A percentile compares a stretch with the other conserved stretches of the same genome.
These are phyloP conservation scores for Mesorhabditis belari DNA, from an alignment of 2,888 invertebrate species.

Conservation along the genomic window DNA sequence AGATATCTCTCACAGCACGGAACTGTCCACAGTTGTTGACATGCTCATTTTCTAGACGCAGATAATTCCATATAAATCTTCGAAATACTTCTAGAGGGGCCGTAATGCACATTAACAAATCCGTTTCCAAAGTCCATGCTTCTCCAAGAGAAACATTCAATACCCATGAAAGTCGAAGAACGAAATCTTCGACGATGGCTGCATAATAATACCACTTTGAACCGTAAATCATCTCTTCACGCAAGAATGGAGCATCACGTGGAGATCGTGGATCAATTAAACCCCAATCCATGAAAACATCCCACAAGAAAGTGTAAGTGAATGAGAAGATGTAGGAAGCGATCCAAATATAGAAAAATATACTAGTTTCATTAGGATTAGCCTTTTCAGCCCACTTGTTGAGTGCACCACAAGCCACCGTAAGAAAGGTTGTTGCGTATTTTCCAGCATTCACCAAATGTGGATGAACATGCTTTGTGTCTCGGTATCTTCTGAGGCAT, in stretches of 20 bases:
- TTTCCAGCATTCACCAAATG: constrained; percentile 96
- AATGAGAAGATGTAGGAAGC: constrained; percentile 68
- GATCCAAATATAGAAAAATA: constrained; percentile 68
- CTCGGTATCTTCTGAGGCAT: constrained; percentile 86
- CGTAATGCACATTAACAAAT: constrained; percentile 47
- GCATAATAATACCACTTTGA: constrained; percentile 74
- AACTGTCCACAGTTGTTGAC: constrained; percentile 95
- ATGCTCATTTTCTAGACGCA: constrained; percentile 97
- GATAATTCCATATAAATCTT: constrained; percentile 97
- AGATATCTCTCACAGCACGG: constrained; percentile 93
- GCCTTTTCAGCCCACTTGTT: constrained; percentile 65
- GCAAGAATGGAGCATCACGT: constrained; percentile 68
- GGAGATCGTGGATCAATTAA: constrained; percentile 73
- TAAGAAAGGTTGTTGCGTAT: constrained; percentile 92
- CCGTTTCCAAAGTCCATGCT: constrained; percentile 49
- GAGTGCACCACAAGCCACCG: constrained; percentile 68
- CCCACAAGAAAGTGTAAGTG: constrained; percentile 92
- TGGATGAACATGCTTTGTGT: constrained; percentile 77
- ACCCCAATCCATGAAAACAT: constrained; percentile 94
- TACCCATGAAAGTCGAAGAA: constrained; percentile 87
- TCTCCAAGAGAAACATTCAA: constrained; percentile 67
- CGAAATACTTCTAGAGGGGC: constrained; percentile 53
- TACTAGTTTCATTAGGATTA: constrained; percentile 35
- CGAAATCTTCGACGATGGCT: constrained; percentile 87
- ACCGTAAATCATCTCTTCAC: constrained; percentile 54